Evolutionary conservation across 2,888 invertebrate genomes (phyloP).

Genomic region (Drosophila mulleri): DNA sequence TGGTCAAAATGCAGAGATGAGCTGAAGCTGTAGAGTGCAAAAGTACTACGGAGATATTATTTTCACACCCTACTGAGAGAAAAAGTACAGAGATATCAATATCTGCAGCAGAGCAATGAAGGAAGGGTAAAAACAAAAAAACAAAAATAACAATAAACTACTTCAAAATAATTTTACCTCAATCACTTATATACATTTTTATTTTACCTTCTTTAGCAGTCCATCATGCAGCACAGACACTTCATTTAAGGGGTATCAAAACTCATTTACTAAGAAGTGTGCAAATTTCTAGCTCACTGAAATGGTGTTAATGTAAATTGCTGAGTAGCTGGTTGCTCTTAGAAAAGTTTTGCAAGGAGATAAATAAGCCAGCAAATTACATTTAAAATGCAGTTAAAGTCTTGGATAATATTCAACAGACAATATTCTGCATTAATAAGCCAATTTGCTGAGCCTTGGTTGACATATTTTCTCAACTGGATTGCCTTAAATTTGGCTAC

Average conservation of each 20-base stretch:
- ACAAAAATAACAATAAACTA: no score
- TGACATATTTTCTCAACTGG: not conserved
- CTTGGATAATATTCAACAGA: not conserved
- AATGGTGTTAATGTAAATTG: slow-evolving; percentile 32
- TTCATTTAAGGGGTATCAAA: slow-evolving; percentile 10
- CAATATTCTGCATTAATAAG: not conserved
- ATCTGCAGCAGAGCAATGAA: not conserved
- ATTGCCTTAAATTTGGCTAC: slow-evolving; percentile 4
- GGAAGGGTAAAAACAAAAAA: no score
- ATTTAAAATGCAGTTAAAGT: not conserved
- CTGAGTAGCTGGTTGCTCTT: not conserved
- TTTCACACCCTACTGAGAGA: slow-evolving; percentile 1
- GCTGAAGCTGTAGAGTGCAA: slow-evolving; percentile 47
- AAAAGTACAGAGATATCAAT: slow-evolving; percentile 15
- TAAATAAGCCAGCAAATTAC: slow-evolving; percentile 6
- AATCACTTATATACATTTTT: no score
- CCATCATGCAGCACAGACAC: not conserved
- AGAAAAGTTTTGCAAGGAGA: slow-evolving; percentile 1
- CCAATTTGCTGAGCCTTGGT: not conserved
- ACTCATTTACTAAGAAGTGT: slow-evolving; percentile 29
- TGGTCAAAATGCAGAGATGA: slow-evolving; percentile 47
- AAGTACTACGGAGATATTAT: slow-evolving; percentile 35
- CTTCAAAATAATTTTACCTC: no score
- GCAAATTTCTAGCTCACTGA: slow-evolving; percentile 19
- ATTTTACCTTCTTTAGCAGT: not conserved